Evolutionary conservation across 2,888 invertebrate species (phyloP).

Genomic region (Myathropa florea): DNA sequence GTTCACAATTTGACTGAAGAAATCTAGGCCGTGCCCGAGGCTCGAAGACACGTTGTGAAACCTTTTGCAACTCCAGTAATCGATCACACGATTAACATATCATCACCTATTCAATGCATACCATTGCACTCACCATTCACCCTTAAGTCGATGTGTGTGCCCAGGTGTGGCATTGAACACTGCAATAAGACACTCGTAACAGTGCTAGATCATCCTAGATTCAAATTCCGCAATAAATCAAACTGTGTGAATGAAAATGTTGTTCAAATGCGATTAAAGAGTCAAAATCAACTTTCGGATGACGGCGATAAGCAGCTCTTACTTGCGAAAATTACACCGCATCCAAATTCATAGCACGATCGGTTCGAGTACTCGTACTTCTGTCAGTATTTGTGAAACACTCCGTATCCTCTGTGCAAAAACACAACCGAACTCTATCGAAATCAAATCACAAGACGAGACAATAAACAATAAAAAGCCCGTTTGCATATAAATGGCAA

Average conservation of each 20-base stretch:
- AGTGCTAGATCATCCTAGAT: not conserved
- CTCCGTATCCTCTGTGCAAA: not conserved
- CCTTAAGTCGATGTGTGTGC: not conserved
- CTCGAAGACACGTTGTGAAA: not conserved
- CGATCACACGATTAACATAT: not conserved
- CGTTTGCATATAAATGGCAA: conserved; percentile 40
- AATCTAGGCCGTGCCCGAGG: not conserved
- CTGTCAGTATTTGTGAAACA: conserved; percentile 12
- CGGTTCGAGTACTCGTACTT: not conserved
- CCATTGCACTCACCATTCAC: not conserved
- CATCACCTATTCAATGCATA: not conserved
- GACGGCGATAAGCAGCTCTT: not conserved
- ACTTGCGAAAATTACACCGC: not conserved
- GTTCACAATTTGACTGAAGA: not conserved
- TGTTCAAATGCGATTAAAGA: not conserved
- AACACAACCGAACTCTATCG: conserved; percentile 1
- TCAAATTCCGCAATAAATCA: conserved; percentile 10
- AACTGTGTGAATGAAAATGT: not conserved
- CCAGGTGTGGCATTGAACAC: not conserved
- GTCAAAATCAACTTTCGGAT: conserved; percentile 16
- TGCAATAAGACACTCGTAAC: not conserved
- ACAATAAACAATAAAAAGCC: conserved; percentile 16
- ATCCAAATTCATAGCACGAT: conserved; percentile 26
- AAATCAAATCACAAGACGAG: conserved; percentile 13
- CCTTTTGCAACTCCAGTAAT: not conserved